Percentiles rank a stretch among this genome's conserved stretches.
Evolutionary conservation across 2,113 vertebrate genomes (phyloP).

Genomic region (Procavia capensis): DNA sequence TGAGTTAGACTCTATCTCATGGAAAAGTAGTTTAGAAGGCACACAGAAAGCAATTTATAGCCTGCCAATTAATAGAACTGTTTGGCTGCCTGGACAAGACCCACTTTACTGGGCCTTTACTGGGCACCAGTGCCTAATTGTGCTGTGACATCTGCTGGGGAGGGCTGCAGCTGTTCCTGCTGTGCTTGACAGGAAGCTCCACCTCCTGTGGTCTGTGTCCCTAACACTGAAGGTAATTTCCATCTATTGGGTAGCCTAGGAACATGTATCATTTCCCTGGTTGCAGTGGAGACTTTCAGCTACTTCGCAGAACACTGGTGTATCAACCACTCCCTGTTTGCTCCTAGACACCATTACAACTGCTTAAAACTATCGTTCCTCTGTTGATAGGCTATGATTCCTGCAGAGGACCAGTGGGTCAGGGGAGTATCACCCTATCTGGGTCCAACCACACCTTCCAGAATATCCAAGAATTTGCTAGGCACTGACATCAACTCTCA

Average conservation of each 20-base stretch:
- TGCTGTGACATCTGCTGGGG: neutral
- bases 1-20: neutral
- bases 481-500: neutral
- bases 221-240: neutral
- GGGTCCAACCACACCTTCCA: rapidly evolving
- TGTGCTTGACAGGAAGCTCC: neutral
- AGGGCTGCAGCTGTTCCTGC: neutral
- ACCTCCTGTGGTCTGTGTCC: neutral
- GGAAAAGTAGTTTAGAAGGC: neutral
- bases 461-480: neutral
- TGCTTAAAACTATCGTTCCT: neutral
- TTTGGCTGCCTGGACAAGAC: neutral
- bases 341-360: neutral
- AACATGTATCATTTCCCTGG: neutral
- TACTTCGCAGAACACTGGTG: neutral
- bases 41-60: neutral
- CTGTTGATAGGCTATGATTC: neutral
- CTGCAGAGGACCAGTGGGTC: neutral
- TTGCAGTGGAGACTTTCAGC: neutral
- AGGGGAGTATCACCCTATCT: neutral
- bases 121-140: neutral
- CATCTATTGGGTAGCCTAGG: neutral
- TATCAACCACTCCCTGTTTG: rapidly evolving
- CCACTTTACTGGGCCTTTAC: neutral
- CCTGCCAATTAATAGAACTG: neutral